These are phyloP conservation scores for Rostratula benghalensis DNA, from an alignment of 2,113 vertebrate species.

Conservation along the genomic window DNA sequence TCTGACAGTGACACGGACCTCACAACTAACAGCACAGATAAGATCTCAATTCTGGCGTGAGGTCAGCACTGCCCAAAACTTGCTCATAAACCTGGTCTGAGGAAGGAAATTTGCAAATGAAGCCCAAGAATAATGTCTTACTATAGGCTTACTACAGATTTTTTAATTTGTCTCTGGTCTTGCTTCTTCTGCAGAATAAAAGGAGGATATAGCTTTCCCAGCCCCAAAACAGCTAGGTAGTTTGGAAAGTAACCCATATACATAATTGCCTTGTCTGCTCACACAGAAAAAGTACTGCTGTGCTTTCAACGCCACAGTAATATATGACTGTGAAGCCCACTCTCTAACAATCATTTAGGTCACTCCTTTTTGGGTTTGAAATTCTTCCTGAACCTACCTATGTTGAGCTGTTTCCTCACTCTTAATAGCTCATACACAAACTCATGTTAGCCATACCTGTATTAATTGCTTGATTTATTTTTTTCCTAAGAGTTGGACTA, in stretches of 20 bases:
- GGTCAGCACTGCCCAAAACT: neutral
- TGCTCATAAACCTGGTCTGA: neutral
- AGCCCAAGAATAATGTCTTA: neutral
- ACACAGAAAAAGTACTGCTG: neutral
- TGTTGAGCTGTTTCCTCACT: neutral
- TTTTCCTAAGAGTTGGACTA: neutral
- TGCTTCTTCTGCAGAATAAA: neutral
- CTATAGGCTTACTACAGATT: neutral
- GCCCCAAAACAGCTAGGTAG: neutral
- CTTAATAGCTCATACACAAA: neutral
- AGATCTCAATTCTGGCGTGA: neutral
- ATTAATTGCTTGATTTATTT: neutral
- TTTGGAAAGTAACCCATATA: neutral
- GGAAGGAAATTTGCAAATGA: neutral
- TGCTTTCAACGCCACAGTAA: neutral
- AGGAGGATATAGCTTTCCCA: neutral
- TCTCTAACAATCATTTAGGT: neutral
- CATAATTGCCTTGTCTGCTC: accelerated
- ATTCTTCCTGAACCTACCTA: neutral
- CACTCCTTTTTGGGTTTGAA: neutral
- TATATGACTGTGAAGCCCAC: neutral
- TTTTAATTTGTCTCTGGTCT: neutral
- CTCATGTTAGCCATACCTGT: neutral
- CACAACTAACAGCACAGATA: accelerated
- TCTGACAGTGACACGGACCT: neutral